These are phyloP conservation scores for Metacarcinus magister DNA, from an alignment of 2,888 invertebrate species.

Conservation along the genomic window DNA sequence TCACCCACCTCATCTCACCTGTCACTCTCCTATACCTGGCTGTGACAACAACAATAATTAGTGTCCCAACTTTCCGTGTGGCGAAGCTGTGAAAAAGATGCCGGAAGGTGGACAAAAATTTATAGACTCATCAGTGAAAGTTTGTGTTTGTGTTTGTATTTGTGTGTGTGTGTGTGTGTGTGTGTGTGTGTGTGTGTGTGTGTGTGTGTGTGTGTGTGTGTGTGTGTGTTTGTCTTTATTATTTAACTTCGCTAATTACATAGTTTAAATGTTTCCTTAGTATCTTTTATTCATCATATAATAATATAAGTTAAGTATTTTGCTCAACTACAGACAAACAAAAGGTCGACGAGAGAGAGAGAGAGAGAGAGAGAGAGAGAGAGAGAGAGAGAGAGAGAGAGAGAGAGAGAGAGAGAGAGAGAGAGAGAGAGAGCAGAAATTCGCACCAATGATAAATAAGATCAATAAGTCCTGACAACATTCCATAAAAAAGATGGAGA, in stretches of 20 bases:
- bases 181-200: constrained; percentile 47
- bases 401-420: too few species aligned
- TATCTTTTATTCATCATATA: too few species aligned
- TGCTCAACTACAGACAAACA: not conserved
- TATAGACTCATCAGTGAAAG: too few species aligned
- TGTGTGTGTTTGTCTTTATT: too few species aligned
- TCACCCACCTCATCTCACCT: not conserved
- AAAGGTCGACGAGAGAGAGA: not conserved
- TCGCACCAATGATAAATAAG: not conserved
- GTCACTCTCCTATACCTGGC: not conserved
- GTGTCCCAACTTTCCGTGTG: too few species aligned
- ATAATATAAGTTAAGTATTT: too few species aligned
- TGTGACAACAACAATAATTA: not conserved
- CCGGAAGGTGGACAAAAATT: too few species aligned
- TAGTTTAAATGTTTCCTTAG: too few species aligned
- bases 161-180: constrained; percentile 44
- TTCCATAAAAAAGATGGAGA: not conserved
- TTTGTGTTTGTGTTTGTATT: constrained; percentile 19
- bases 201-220: constrained; percentile 45
- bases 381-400: constrained; percentile 38
- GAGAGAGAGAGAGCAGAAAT: too few species aligned
- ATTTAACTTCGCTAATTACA: too few species aligned
- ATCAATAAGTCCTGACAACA: not conserved
- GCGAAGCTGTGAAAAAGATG: too few species aligned
- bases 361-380: constrained; percentile 53